A percentile compares a stretch with the other conserved stretches of the same genome.
Evolutionary conservation across 2,888 invertebrate species (phyloP).

Genomic region (Iphiclides podalirius): DNA sequence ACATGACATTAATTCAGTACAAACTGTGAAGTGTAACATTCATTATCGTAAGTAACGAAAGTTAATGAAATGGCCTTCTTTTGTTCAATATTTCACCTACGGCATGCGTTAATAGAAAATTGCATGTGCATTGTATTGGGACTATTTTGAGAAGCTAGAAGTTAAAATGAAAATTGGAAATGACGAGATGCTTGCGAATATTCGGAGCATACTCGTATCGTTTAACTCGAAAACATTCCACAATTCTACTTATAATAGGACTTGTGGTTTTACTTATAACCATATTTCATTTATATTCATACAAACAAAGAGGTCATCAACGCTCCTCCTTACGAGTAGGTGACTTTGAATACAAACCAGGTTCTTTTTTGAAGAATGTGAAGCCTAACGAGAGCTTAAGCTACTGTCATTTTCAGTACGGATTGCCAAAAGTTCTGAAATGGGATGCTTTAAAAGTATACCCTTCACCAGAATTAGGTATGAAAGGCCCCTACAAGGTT

Average conservation of each 20-base stretch:
- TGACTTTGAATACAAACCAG: conserved; percentile 67
- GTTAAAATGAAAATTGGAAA: conserved; percentile 57
- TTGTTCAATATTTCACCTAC: too few species aligned
- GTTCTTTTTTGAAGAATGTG: conserved; percentile 64
- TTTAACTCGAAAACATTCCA: conserved; percentile 61
- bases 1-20: conserved; percentile 2
- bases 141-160: conserved; percentile 10
- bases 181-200: conserved; percentile 67
- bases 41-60: too few species aligned
- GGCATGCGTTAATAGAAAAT: too few species aligned
- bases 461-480: conserved; percentile 81
- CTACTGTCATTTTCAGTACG: conserved; percentile 82
- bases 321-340: conserved; percentile 44
- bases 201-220: conserved; percentile 68
- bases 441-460: conserved; percentile 67
- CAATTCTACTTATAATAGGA: conserved; percentile 51
- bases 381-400: conserved; percentile 74
- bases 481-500: conserved; percentile 80
- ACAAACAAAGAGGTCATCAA: conserved; percentile 46
- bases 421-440: conserved; percentile 75
- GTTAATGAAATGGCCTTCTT: too few species aligned
- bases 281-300: conserved; percentile 62
- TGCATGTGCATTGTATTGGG: too few species aligned
- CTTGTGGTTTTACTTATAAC: conserved; percentile 53
- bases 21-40: too few species aligned